These are phyloP conservation scores for Mamestra brassicae DNA, from an alignment of 2,888 invertebrate species.

Conservation along the genomic window DNA sequence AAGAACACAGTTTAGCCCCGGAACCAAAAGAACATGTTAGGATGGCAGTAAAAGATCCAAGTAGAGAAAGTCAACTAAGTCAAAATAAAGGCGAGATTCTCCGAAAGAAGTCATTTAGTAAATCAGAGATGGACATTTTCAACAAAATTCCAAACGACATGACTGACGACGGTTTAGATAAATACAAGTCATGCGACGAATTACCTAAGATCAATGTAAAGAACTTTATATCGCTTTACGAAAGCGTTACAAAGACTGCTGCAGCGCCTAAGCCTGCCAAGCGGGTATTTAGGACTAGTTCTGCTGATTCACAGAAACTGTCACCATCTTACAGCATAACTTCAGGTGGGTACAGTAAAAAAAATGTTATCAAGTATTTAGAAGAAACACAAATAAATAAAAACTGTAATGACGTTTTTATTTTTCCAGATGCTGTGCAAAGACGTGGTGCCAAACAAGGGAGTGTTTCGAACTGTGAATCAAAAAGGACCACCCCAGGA, in stretches of 20 bases:
- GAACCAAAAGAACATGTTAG: constrained; percentile 62
- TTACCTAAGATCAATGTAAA: constrained; percentile 86
- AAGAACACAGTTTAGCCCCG: constrained; percentile 30
- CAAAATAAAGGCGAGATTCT: constrained; percentile 61
- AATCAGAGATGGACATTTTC: constrained; percentile 89
- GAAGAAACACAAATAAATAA: neutral
- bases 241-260: constrained; percentile 81
- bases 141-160: constrained; percentile 77
- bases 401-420: constrained; percentile 2
- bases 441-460: constrained; percentile 56
- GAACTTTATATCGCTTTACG: constrained; percentile 85
- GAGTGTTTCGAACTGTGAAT: constrained; percentile 54
- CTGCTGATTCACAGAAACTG: constrained; percentile 73
- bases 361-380: neutral
- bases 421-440: constrained; percentile 75
- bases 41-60: constrained; percentile 66
- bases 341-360: constrained; percentile 74
- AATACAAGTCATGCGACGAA: constrained; percentile 86
- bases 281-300: constrained; percentile 70
- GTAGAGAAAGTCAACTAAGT: constrained; percentile 59
- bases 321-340: constrained; percentile 76
- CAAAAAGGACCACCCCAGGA: constrained; percentile 45
- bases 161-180: constrained; percentile 79
- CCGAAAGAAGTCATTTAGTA: constrained; percentile 84
- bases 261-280: constrained; percentile 69